A percentile compares a stretch with the other conserved stretches of the same genome.
phyloP scores from a whole-genome alignment of 2,797 vertebrate species.

The Lerista edwardsae region DNA sequence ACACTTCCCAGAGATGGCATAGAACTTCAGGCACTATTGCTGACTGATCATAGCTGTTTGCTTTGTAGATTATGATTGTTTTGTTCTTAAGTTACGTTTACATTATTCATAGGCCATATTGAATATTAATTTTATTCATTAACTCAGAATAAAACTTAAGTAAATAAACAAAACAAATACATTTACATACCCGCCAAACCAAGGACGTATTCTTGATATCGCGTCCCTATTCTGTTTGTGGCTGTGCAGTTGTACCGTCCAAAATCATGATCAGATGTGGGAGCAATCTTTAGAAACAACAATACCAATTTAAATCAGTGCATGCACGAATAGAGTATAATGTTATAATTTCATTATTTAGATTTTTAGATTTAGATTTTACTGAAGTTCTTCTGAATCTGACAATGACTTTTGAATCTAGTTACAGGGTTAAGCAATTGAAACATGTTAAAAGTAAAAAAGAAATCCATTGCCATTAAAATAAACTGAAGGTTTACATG shows the following conservation, averaged over 20 bases:
- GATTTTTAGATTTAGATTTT: background rate
- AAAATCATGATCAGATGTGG: constrained; percentile 94
- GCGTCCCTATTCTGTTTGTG: constrained; percentile 92
- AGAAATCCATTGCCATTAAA: background rate
- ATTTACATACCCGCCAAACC: constrained; percentile 91
- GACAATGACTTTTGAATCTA: too few species aligned
- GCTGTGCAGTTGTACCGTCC: constrained; percentile 97
- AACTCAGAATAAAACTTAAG: background rate
- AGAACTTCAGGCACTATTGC: background rate
- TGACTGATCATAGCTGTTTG: background rate
- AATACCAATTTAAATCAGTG: constrained; percentile 23
- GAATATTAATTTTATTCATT: background rate
- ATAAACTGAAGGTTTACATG: background rate
- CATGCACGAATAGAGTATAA: background rate
- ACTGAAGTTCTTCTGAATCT: background rate
- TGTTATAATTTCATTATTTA: background rate
- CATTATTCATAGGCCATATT: background rate
- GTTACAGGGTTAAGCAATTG: background rate
- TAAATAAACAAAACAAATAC: background rate
- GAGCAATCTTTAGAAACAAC: constrained; percentile 83
- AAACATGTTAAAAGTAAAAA: background rate
- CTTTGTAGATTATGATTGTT: background rate
- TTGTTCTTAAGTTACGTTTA: background rate
- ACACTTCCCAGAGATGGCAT: too few species aligned
- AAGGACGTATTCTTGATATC: constrained; percentile 94